Conservation (phyloP, 2,113 vertebrate genomes). For the Oryctolagus cuniculus region DNA sequence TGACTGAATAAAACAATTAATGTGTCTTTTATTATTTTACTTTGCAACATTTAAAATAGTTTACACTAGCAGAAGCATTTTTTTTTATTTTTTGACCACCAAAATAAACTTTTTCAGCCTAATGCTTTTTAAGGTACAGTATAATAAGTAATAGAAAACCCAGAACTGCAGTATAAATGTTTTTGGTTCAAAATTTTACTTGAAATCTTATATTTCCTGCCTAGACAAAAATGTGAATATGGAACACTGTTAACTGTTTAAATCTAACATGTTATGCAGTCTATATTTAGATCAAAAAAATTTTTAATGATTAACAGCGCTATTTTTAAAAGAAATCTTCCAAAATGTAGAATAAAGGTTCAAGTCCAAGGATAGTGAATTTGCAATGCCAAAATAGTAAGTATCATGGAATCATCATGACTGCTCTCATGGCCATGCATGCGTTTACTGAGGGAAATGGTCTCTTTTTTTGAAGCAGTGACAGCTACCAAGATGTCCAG, state of each 20-base stretch:
- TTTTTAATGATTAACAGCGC: conserved; percentile 67
- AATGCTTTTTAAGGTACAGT: conserved; percentile 84
- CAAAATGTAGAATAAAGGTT: conserved; percentile 80
- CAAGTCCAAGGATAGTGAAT: conserved; percentile 70
- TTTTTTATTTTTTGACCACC: conserved; percentile 84
- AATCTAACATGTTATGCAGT: conserved; percentile 76
- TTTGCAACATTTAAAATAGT: conserved; percentile 88
- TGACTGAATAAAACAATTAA: conserved; percentile 85
- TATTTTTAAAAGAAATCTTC: conserved; percentile 81
- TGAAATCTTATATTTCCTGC: conserved; percentile 85
- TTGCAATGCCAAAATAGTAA: neutral
- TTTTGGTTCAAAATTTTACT: conserved; percentile 87
- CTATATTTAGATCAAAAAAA: conserved; percentile 85
- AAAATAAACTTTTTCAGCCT: conserved; percentile 90
- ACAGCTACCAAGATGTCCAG: neutral
- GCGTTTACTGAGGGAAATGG: conserved; percentile 36
- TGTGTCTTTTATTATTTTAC: conserved; percentile 84
- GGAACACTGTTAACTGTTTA: conserved; percentile 75
- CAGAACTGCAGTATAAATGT: conserved; percentile 88
- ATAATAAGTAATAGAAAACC: conserved; percentile 90
- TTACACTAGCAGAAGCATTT: conserved; percentile 84
- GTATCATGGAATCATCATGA: conserved; percentile 42
- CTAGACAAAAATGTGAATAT: conserved; percentile 81
- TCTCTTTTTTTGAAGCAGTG: conserved; percentile 22
- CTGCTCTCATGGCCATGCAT: neutral